A percentile compares a stretch with the other conserved stretches of the same genome.
Evolutionary conservation across 2,888 invertebrate species (phyloP).

Genomic region (Polymixis flavicincta): DNA sequence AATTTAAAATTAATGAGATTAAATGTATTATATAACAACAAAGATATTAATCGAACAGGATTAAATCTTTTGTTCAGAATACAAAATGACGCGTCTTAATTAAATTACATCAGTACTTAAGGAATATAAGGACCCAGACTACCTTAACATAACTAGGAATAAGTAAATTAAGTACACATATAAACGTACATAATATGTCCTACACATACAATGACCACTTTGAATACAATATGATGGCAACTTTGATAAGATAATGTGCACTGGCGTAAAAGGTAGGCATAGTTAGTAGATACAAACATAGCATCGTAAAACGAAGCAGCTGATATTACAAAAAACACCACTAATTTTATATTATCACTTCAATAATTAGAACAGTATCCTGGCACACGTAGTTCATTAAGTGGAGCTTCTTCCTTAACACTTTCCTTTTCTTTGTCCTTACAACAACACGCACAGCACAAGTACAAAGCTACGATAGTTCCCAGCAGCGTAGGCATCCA

Average conservation of each 20-base stretch:
- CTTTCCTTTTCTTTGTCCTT: constrained; percentile 74
- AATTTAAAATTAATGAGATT: constrained; percentile 20
- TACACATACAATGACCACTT: constrained; percentile 5
- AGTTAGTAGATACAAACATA: not conserved
- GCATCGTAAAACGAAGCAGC: constrained; percentile 15
- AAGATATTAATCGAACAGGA: not conserved
- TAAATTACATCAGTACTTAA: not conserved
- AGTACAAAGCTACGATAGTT: constrained; percentile 74
- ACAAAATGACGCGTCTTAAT: not conserved
- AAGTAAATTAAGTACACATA: constrained; percentile 4
- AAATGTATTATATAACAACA: not conserved
- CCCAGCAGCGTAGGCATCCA: constrained; percentile 82
- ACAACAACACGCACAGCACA: constrained; percentile 78
- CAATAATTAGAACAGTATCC: constrained; percentile 77
- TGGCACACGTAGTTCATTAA: constrained; percentile 73
- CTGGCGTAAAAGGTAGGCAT: not conserved
- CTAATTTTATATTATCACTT: constrained; percentile 18
- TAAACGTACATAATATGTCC: not conserved
- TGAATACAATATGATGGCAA: constrained; percentile 15
- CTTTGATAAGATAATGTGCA: constrained; percentile 6
- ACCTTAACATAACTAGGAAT: not conserved
- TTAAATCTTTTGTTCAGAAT: not conserved
- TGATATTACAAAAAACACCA: constrained; percentile 13
- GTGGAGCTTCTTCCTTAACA: constrained; percentile 75
- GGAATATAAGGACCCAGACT: constrained; percentile 16